phyloP scores from a whole-genome alignment of 2,797 vertebrate species.

The Melanotaenia maccullochi region DNA sequence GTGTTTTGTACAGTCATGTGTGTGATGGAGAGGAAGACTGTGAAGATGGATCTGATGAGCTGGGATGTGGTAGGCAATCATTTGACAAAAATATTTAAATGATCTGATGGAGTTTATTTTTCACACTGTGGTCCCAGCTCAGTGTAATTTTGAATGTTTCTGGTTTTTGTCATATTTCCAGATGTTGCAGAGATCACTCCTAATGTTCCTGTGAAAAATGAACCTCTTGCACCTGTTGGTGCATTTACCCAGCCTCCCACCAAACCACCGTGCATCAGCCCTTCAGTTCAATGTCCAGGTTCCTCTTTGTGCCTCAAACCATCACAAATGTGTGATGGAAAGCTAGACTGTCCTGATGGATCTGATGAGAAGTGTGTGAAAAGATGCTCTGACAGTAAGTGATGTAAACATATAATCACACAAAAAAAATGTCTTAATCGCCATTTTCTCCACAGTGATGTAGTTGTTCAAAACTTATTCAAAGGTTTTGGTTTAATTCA shows the following conservation, averaged over 20 bases:
- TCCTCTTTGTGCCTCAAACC: slow-evolving; percentile 77
- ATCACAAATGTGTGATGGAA: slow-evolving; percentile 84
- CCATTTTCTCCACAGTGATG: too few species aligned
- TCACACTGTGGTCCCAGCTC: neutral
- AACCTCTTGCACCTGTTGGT: neutral
- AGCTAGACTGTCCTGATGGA: slow-evolving; percentile 85
- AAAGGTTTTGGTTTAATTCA: too few species aligned
- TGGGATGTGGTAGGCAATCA: neutral
- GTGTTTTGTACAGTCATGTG: slow-evolving; percentile 80
- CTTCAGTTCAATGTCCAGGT: slow-evolving; percentile 77
- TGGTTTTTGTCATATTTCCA: neutral
- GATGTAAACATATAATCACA: neutral
- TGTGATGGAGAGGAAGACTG: slow-evolving; percentile 89
- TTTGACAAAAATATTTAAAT: neutral
- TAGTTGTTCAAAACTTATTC: too few species aligned
- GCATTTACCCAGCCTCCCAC: neutral
- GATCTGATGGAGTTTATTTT: neutral
- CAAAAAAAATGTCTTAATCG: too few species aligned
- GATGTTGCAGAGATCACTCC: neutral
- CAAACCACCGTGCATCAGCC: slow-evolving; percentile 68
- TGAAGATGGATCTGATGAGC: slow-evolving; percentile 87
- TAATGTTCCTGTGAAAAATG: neutral
- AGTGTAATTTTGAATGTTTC: neutral
- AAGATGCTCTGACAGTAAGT: slow-evolving; percentile 80
- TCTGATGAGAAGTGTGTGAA: slow-evolving; percentile 85